Base-by-base conservation (phyloP, 2,888 invertebrate genomes). In the Amphipyra tragopoginis region DNA sequence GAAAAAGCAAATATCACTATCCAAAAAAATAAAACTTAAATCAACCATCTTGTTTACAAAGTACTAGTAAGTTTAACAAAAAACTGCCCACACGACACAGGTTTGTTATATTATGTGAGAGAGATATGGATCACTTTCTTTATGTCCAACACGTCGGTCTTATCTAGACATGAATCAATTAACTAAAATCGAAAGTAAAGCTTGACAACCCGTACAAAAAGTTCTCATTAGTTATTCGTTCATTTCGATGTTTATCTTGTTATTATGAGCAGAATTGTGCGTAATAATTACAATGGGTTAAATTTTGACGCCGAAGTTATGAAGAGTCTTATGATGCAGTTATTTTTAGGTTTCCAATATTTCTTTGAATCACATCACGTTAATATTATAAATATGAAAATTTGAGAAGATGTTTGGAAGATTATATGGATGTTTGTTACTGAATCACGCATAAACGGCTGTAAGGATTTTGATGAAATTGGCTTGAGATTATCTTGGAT, bases 131-230 rank as follows among this genome's bases (percentile, higher is more conserved):
- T 80, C 78, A 77, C 84, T 87, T 86, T 86, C 86, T 84, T 80
- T 81, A 70, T 79, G 80, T 80, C 81, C 80, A 70, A 80, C 86
- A 83, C 77, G 81, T 81, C 77, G 64, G 60, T 55, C 70, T 80
- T 86, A 90, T 91, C 91, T 82, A 65, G 75, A 86, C 89, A 88
- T 84, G 86, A 90, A 93, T 92, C 93, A 91, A 92, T 92, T 92
- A 88, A 86, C 72, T 69, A 71, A 82, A 91, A 93, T 85, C 79
- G 91, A 92, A 91, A 93, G 90, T 76, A 72, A 72, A 49, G 49
- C 45, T 38, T 60, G 75, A 86, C 77, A 73, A 63, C 69, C 64
- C 66, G 58, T 75, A 81, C 76, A 74, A 79, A 79, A 72, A 76
- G 74, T 72, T 82, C 78, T 81, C 59, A 80, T 80, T 80, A 78